phyloP scores from a whole-genome alignment of 2,113 vertebrate species.

The Arvicanthis niloticus region DNA sequence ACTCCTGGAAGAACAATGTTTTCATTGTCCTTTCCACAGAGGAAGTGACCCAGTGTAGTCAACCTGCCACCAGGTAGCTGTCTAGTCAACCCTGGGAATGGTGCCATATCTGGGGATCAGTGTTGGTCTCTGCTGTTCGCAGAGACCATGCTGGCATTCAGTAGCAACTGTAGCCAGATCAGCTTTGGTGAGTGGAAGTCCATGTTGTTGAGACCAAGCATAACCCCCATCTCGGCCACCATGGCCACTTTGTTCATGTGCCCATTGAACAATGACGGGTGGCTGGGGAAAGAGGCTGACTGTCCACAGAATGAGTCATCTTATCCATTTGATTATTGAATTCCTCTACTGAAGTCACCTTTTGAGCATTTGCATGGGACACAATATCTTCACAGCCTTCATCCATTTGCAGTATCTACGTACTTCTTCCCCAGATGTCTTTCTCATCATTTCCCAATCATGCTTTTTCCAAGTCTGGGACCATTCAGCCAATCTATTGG shows the following conservation, averaged over 20 bases:
- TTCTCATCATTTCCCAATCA: not conserved
- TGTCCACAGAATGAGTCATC: not conserved
- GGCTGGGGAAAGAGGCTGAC: not conserved
- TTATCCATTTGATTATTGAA: not conserved
- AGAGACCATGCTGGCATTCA: not conserved
- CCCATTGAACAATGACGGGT: not conserved
- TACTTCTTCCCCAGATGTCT: not conserved
- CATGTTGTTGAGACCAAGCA: not conserved
- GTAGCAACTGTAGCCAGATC: not conserved
- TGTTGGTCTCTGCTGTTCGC: not conserved
- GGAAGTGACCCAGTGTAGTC: not conserved
- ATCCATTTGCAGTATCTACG: not conserved
- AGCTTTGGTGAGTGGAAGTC: not conserved
- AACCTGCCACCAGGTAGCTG: not conserved
- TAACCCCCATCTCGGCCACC: not conserved
- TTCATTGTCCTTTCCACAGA: not conserved
- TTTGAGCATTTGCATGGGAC: not conserved
- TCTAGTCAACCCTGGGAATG: not conserved
- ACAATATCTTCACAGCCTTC: not conserved
- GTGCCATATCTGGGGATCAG: not conserved
- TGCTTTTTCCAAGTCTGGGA: not conserved
- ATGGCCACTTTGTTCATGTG: not conserved
- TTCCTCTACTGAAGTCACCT: not conserved
- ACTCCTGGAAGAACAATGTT: not conserved
- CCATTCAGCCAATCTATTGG: not conserved